Evolutionary conservation across 2,888 invertebrate species (phyloP).

Genomic region (Buathra laborator): DNA sequence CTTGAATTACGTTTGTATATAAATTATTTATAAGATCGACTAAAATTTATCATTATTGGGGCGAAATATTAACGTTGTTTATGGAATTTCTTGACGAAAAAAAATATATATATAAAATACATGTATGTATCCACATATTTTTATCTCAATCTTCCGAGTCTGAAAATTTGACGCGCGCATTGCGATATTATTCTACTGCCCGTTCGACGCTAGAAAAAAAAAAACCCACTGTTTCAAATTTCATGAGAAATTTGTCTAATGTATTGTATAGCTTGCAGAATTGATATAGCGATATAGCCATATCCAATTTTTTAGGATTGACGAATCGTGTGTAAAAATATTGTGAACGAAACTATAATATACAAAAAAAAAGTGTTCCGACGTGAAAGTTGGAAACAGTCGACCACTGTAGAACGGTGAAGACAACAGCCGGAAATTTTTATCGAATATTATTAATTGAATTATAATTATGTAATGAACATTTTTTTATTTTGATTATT

Average conservation of each 20-base stretch:
- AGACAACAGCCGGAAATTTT: slow-evolving; percentile 26
- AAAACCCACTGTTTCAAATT: slow-evolving; percentile 18
- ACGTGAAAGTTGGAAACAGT: background rate
- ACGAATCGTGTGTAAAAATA: slow-evolving; percentile 27
- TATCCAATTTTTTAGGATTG: slow-evolving; percentile 29
- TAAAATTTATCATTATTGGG: background rate
- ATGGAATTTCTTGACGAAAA: background rate
- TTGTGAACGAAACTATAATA: slow-evolving; percentile 8
- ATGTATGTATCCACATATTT: slow-evolving; percentile 42
- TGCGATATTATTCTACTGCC: slow-evolving; percentile 57
- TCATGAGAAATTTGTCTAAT: slow-evolving; percentile 45
- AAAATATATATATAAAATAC: slow-evolving; percentile 21
- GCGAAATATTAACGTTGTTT: slow-evolving; percentile 4
- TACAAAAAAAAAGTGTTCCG: background rate
- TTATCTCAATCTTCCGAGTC: slow-evolving; percentile 37
- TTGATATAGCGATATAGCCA: slow-evolving; percentile 36
- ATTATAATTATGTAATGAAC: slow-evolving; percentile 68
- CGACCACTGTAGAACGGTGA: slow-evolving; percentile 8
- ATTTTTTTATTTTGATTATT: slow-evolving; percentile 2
- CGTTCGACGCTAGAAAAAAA: slow-evolving; percentile 41
- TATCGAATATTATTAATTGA: slow-evolving; percentile 12
- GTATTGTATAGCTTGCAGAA: slow-evolving; percentile 19
- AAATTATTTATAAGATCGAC: background rate
- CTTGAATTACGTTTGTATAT: slow-evolving; percentile 6
- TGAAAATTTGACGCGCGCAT: slow-evolving; percentile 21